A percentile compares a stretch with the other conserved stretches of the same genome.
Evolutionary conservation across 2,113 vertebrate genomes (phyloP).

Genomic region (Scartelaos histophorus): DNA sequence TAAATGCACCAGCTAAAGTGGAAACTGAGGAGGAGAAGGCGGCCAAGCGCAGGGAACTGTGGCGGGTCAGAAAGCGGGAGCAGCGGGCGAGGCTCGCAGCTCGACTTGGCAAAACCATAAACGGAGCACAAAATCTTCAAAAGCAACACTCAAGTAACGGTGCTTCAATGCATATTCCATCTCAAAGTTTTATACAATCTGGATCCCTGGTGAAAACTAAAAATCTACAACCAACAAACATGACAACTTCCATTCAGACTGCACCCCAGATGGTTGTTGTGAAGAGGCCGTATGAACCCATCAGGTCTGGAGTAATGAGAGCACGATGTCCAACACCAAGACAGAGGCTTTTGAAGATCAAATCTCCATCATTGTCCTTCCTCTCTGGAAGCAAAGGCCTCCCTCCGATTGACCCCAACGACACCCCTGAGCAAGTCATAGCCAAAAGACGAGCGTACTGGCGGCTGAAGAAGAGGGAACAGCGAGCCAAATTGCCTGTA

Average conservation of each 20-base stretch:
- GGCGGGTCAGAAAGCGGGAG: conserved; percentile 79
- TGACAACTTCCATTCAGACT: neutral
- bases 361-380: conserved; percentile 23
- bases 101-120: conserved; percentile 49
- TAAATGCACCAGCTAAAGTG: neutral
- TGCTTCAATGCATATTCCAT: conserved; percentile 26
- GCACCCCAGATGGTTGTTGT: neutral
- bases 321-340: conserved; percentile 55
- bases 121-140: conserved; percentile 33
- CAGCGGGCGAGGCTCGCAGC: conserved; percentile 75
- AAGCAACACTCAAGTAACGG: conserved; percentile 12
- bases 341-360: conserved; percentile 57
- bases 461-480: conserved; percentile 78
- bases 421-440: conserved; percentile 70
- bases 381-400: conserved; percentile 29
- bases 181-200: conserved; percentile 24
- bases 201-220: neutral
- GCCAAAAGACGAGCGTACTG: conserved; percentile 77
- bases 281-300: conserved; percentile 24
- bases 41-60: conserved; percentile 74
- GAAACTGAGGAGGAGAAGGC: conserved; percentile 72
- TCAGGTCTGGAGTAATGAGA: conserved; percentile 31
- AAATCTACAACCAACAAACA: conserved; percentile 24
- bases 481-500: conserved; percentile 76
- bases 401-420: conserved; percentile 43